Percentiles rank a stretch among this genome's conserved stretches.
Evolutionary conservation across 2,797 vertebrate genomes (phyloP).

Genomic region (Ispidina picta): DNA sequence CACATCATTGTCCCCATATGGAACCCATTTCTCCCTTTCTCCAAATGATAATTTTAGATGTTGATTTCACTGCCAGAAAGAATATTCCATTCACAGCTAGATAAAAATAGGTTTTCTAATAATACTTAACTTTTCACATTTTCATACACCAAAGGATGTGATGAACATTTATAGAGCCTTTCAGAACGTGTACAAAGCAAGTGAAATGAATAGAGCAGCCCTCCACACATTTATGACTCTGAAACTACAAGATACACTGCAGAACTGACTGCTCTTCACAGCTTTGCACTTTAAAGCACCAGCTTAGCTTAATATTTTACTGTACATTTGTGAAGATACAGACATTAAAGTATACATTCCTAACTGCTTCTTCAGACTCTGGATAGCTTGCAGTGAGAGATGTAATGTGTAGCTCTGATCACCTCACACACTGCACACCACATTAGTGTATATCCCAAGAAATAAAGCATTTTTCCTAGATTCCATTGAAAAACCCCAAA

Average conservation of each 20-base stretch:
- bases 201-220: neutral
- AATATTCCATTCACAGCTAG: neutral
- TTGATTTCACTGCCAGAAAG: slow-evolving; percentile 6
- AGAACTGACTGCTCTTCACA: neutral
- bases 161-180: neutral
- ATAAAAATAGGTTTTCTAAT: slow-evolving; percentile 26
- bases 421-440: neutral
- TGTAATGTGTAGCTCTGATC: neutral
- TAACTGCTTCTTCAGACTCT: neutral
- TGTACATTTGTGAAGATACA: neutral
- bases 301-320: neutral
- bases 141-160: neutral
- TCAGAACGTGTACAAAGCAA: neutral
- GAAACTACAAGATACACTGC: neutral
- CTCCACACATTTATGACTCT: neutral
- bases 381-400: neutral
- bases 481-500: neutral
- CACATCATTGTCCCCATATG: slow-evolving; percentile 41
- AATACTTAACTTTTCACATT: neutral
- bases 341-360: neutral
- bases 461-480: neutral
- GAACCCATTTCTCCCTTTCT: neutral
- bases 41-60: slow-evolving; percentile 27
- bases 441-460: neutral
- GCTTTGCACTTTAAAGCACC: neutral